Evolutionary conservation across 2,888 invertebrate genomes (phyloP), one percentile per base, ranked within the genome.

Genomic region (Lithophane socia): DNA sequence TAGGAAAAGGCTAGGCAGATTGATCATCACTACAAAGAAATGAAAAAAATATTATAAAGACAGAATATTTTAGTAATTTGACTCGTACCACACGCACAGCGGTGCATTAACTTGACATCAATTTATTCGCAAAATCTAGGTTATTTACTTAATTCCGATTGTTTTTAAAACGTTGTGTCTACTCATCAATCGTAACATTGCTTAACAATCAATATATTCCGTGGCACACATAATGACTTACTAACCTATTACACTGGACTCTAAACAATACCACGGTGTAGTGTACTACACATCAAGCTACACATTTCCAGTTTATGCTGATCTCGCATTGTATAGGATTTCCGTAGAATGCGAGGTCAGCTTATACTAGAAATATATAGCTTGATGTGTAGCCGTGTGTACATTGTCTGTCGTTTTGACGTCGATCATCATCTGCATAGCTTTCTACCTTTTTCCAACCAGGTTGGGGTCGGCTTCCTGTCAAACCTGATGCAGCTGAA

Each of bases 121-220:
- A 13, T 75, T 75, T 16, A n/a, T 47, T 37, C 1, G 12, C 9
- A 1, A 54, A 54, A 75, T 64, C 21, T 81, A 73, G 74, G 21
- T 74, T 52, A 52, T 29, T 44, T 73, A 29, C 42, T 49, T 54
- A 29, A 42, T 42, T 54, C 8, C 2, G 4, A 44, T 82, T 78
- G 58, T 58, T 13, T 82, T 16, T 8, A 42, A n/a, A 42, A 12
- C 1, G 37, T 16, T 1, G 18, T 52, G 60, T 2, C 13, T 1
- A 52, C 12, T 75, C 65, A 82, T 65, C 58, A 47, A 58, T 65
- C 58, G 65, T 47, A 3, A 52, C 12, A 58, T 73, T 75, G 58
- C 75, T 65, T 13, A 52, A 58, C 49, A 58, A 65, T 74, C 3
- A 58, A 37, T 65, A 4, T 47, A 47, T 44, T 47, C 16, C 12